Conservation (phyloP, 2,888 invertebrate species). For the Cremastinae sp. region DNA sequence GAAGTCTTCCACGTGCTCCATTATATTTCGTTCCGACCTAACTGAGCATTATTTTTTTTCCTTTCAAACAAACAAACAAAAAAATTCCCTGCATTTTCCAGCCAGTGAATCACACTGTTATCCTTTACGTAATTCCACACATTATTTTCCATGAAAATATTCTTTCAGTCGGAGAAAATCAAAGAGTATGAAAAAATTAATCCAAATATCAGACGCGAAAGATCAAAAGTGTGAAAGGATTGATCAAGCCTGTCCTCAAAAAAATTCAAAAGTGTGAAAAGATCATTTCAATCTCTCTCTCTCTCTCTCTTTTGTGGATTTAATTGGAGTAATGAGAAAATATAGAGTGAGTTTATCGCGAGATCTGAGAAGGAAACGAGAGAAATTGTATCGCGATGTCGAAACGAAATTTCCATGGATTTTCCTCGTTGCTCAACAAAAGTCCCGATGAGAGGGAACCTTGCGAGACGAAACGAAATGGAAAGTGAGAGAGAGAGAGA, state of each 20-base stretch:
- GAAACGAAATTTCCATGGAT: conserved; percentile 24
- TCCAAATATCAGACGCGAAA: no score
- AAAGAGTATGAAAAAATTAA: no score
- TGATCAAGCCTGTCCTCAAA: no score
- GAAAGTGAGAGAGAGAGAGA: conserved; percentile 47
- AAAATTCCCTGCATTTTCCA: background rate
- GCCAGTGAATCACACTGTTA: background rate
- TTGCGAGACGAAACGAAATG: conserved; percentile 54
- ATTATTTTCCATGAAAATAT: no score
- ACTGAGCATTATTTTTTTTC: conserved; percentile 14
- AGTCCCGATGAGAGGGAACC: conserved; percentile 3
- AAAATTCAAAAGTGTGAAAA: no score
- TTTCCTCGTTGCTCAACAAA: conserved; percentile 22
- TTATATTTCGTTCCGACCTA: conserved; percentile 31
- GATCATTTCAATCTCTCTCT: no score
- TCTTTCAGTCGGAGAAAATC: no score
- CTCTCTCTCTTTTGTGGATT: no score
- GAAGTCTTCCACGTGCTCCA: conserved; percentile 56
- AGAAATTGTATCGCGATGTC: conserved; percentile 10
- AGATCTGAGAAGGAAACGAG: conserved; percentile 7
- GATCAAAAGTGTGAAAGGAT: no score
- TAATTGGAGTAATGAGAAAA: no score
- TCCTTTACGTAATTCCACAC: no score
- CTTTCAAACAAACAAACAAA: conserved; percentile 8
- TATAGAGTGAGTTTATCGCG: no score